A percentile compares a stretch with the other conserved stretches of the same genome.
Evolutionary conservation across 2,113 vertebrate genomes (phyloP).

Genomic region (Camelus dromedarius): DNA sequence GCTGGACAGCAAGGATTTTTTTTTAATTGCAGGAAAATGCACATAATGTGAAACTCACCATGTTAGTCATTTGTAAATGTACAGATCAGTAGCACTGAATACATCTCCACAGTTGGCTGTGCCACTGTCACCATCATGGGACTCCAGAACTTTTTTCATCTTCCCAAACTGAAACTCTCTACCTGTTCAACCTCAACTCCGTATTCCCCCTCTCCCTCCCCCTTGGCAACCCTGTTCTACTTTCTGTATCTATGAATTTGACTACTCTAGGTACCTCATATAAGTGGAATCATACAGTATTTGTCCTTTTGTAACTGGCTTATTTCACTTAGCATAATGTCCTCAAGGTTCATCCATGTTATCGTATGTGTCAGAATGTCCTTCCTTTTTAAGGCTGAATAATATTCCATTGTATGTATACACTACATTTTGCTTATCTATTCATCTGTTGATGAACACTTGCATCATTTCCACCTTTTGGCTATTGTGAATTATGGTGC

Average conservation of each 20-base stretch:
- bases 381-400: background rate
- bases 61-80: background rate
- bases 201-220: too few species aligned
- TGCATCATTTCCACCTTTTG: background rate
- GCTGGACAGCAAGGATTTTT: background rate
- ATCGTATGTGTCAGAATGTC: background rate
- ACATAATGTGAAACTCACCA: background rate
- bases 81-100: background rate
- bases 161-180: background rate
- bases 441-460: background rate
- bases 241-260: background rate
- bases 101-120: background rate
- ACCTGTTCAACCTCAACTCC: background rate
- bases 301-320: background rate
- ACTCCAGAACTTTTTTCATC: background rate
- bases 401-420: background rate
- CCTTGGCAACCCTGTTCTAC: background rate
- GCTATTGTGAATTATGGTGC: background rate
- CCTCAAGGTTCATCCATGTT: background rate
- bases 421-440: background rate
- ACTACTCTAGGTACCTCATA: fast-evolving
- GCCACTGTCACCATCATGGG: background rate
- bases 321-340: background rate
- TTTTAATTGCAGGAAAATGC: background rate
- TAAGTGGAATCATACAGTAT: background rate